A percentile compares a stretch with the other conserved stretches of the same genome.
Conservation (phyloP, 1,140 invertebrate genomes). For the Ctenoplectra terminalis region DNA sequence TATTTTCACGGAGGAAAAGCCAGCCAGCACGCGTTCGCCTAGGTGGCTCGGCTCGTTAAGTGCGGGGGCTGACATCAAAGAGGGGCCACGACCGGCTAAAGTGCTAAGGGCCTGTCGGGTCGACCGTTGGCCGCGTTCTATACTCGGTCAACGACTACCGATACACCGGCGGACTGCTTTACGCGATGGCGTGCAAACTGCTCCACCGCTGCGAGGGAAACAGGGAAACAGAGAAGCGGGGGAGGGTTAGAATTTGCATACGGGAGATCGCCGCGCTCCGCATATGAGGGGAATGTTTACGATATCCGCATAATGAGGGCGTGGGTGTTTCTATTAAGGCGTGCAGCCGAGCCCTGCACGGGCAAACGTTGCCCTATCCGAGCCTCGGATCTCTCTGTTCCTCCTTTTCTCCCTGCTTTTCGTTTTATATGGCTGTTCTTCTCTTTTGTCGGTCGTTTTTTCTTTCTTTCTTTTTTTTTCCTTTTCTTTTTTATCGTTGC, state of each 20-base stretch:
- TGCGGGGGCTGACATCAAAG: conserved; percentile 39
- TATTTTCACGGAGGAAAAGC: conserved; percentile 20
- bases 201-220: conserved; percentile 35
- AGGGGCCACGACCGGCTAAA: background rate
- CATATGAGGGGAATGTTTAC: conserved; percentile 70
- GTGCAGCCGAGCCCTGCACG: conserved; percentile 34
- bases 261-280: conserved; percentile 52
- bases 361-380: conserved; percentile 50
- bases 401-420: background rate
- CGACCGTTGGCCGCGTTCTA: background rate
- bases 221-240: conserved; percentile 25
- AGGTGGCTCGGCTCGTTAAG: conserved; percentile 40
- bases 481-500: background rate
- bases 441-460: background rate
- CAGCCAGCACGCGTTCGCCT: background rate
- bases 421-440: background rate
- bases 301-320: conserved; percentile 72
- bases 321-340: conserved; percentile 73
- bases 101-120: background rate
- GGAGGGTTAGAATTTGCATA: conserved; percentile 67
- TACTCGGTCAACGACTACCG: background rate
- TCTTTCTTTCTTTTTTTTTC: background rate
- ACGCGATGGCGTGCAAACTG: conserved; percentile 70
- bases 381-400: conserved; percentile 40
- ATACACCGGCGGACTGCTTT: conserved; percentile 46